phyloP scores from a whole-genome alignment of 64 coral and sea anemone species.

The Acropora yongei region DNA sequence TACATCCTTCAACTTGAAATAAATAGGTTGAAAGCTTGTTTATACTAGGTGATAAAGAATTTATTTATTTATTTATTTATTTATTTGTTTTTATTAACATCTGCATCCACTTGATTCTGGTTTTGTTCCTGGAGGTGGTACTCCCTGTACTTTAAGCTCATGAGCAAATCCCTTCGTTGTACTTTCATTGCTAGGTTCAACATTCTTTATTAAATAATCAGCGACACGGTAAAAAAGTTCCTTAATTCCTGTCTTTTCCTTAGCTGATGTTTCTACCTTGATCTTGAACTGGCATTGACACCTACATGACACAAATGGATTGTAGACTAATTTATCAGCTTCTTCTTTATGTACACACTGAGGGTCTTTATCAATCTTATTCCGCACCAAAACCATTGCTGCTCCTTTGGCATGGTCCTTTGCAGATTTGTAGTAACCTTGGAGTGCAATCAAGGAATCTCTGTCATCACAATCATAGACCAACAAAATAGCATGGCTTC shows the following conservation, averaged over 20 bases:
- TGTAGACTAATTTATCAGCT: slow-evolving; percentile 26
- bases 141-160: not conserved
- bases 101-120: not conserved
- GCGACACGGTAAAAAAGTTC: slow-evolving; percentile 33
- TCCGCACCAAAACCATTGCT: slow-evolving; percentile 49
- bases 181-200: not conserved
- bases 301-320: not conserved
- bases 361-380: slow-evolving; percentile 59
- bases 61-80: too few relatives aligned
- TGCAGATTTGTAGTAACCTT: slow-evolving; percentile 21
- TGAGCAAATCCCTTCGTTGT: not conserved
- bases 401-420: slow-evolving; percentile 46
- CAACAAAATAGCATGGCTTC: slow-evolving; percentile 56
- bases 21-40: too few relatives aligned
- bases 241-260: slow-evolving; percentile 28
- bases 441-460: slow-evolving; percentile 31
- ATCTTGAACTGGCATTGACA: not conserved
- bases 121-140: not conserved
- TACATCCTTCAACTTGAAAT: too few relatives aligned
- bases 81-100: not conserved
- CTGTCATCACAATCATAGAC: slow-evolving; percentile 66
- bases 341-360: slow-evolving; percentile 1
- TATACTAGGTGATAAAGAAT: too few relatives aligned
- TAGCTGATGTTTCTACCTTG: slow-evolving; percentile 60
- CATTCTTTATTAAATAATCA: slow-evolving; percentile 45